A percentile compares a stretch with the other conserved stretches of the same genome.
phyloP scores from a whole-genome alignment of 2,113 vertebrate genomes.

The Tinamus guttatus region DNA sequence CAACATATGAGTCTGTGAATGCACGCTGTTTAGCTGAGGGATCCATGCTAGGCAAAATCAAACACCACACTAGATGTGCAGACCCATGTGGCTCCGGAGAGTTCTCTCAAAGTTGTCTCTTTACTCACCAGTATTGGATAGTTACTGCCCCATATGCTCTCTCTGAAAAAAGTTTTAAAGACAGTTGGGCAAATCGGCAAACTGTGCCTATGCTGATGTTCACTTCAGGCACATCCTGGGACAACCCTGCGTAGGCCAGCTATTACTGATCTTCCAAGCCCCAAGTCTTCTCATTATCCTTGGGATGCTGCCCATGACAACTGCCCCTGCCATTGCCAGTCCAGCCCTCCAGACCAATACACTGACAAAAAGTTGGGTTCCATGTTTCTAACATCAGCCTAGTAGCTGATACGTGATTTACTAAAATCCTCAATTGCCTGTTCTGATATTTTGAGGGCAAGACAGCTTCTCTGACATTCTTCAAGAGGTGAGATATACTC shows the following conservation, averaged over 20 bases:
- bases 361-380: too few relatives aligned
- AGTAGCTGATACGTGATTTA: background rate
- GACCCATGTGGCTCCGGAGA: background rate
- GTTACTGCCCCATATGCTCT: background rate
- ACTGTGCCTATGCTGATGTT: background rate
- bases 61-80: background rate
- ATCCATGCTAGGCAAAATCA: background rate
- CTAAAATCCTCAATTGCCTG: background rate
- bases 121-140: background rate
- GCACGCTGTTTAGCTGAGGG: background rate
- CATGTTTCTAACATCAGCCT: background rate
- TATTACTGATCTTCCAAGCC: background rate
- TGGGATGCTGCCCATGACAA: background rate
- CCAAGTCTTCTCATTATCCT: background rate
- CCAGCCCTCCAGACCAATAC: too few relatives aligned
- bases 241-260: background rate
- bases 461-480: background rate
- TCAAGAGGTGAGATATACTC: background rate
- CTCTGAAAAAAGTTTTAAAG: background rate
- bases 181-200: background rate
- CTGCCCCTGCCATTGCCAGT: too few relatives aligned
- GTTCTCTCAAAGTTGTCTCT: background rate
- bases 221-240: background rate
- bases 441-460: background rate
- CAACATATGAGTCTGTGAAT: background rate